Evolutionary conservation across 1,140 invertebrate species (phyloP).

Genomic region (Homalodisca vitripennis): DNA sequence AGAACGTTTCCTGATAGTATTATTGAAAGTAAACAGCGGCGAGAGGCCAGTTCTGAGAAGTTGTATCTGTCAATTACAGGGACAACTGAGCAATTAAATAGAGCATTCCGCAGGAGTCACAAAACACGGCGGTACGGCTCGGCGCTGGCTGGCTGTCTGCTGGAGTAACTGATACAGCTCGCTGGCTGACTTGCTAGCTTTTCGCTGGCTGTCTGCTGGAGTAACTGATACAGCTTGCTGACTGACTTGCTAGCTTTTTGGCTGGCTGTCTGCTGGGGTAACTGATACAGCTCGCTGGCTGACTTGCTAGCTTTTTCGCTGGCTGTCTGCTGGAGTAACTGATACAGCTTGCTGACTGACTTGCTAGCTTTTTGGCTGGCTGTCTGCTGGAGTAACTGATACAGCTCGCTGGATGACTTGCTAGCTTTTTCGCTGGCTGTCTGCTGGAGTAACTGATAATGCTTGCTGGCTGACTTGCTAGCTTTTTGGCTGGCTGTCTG

Average conservation of each 20-base stretch:
- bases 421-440: background rate
- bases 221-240: no score
- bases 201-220: no score
- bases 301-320: no score
- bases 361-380: no score
- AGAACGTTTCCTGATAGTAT: constrained; percentile 21
- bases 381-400: background rate
- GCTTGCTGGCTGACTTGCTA: background rate
- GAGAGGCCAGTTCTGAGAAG: constrained; percentile 19
- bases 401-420: background rate
- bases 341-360: no score
- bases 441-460: background rate
- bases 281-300: background rate
- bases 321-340: no score
- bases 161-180: background rate
- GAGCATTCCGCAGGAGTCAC: constrained; percentile 17
- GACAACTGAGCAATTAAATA: constrained; percentile 23
- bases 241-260: no score
- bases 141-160: background rate
- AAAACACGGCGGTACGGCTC: constrained; percentile 3
- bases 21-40: constrained; percentile 19
- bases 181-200: no score
- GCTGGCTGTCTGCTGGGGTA: background rate
- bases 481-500: no score
- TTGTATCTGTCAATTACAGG: constrained; percentile 26